Percentiles rank a stretch among this genome's conserved stretches.
These are phyloP conservation scores for Trachymyrmex cornetzi DNA, from an alignment of 1,140 invertebrate genomes.

Conservation along the genomic window DNA sequence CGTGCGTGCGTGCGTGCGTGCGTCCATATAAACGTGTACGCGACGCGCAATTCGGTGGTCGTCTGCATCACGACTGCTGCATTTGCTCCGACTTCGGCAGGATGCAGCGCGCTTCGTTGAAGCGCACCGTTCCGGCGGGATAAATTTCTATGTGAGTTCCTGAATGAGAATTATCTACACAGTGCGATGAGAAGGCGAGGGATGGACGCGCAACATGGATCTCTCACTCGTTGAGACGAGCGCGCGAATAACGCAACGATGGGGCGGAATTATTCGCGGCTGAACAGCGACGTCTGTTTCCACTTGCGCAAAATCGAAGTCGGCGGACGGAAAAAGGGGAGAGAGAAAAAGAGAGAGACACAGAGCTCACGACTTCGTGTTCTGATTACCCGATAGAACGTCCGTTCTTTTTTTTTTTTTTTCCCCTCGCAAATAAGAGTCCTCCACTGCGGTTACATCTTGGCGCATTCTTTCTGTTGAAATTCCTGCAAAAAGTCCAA, in stretches of 20 bases:
- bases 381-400: neutral
- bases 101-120: slow-evolving; percentile 23
- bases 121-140: slow-evolving; percentile 31
- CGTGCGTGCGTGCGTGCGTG: slow-evolving; percentile 12
- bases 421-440: neutral
- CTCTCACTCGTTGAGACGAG: neutral
- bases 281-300: neutral
- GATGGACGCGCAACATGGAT: neutral
- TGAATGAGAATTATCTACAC: slow-evolving; percentile 38
- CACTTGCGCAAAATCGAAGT: slow-evolving; percentile 1
- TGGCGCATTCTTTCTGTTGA: too few relatives aligned
- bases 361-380: neutral
- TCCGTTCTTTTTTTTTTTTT: neutral
- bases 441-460: neutral
- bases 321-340: neutral
- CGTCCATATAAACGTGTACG: neutral
- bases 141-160: slow-evolving; percentile 48
- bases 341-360: neutral
- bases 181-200: neutral
- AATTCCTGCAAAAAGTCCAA: neutral
- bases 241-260: neutral
- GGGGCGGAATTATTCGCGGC: slow-evolving; percentile 11
- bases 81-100: neutral
- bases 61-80: neutral
- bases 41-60: slow-evolving; percentile 17